Evolutionary conservation across 2,888 invertebrate species (phyloP), one percentile per base, ranked within the genome.

Genomic region (Aleiodes leptofemur): DNA sequence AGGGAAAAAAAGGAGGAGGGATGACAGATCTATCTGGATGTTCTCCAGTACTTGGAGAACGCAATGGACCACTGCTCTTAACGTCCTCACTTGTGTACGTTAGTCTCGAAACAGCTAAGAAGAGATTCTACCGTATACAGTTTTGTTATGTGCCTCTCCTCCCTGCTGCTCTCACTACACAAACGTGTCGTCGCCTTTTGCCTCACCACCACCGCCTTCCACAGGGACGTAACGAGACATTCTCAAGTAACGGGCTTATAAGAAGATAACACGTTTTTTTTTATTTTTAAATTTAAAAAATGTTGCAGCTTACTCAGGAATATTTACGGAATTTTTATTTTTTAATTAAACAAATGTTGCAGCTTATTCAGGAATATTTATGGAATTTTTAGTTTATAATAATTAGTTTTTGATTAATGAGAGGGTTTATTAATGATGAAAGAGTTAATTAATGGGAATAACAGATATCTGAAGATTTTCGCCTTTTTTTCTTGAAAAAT

Each of bases 131-230:
- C 64, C 64, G 48, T 48, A 64, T 43, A 14, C 71, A 57, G 71
- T 59, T 71, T 48, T 71, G 9, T n/a, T 53, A 72, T 38, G 48
- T 61, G 72, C 76, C 76, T 79, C 79, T 76, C 76, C 72, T 68
- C 77, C 72, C 48, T 38, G 76, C 79, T 77, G 76, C 79, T 77
- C 83, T 81, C 79, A 71, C 71, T 69, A 43, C 71, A 73, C 71
- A 73, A 73, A 76, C 77, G 74, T 77, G 77, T 79, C 79, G 83
- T 83, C 84, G 83, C 82, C 82, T 82, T 84, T 83, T 80, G 84
- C 83, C 82, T 85, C 82, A 86, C 85, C 85, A 86, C 85, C 85
- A 86, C 84, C 86, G 86, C 86, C 86, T 86, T 48, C 64, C 84
- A 84, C 86, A 86, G 86, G 85, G 77, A 80, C 83, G 86, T 86